Base-by-base conservation (phyloP, 2,797 vertebrate genomes). In the Crocodylus rhombifer region DNA sequence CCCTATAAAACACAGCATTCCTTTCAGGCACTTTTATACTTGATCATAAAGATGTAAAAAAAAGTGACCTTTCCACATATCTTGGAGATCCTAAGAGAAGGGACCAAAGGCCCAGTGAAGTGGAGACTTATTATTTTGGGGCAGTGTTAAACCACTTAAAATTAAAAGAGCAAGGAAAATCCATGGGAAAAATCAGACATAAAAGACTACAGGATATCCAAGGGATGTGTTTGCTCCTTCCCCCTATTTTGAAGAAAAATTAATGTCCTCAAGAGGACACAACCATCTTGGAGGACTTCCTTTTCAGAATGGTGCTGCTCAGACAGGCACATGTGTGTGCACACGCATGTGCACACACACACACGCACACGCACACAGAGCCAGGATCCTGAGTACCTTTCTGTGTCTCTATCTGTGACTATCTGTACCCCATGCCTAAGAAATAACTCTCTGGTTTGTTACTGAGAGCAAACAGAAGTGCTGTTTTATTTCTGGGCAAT, bases 341-440 rank as follows among this genome's bases (percentile, higher is more conserved):
- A 6, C 33, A 36, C 33, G 5, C 33, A 36, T 36, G 33, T 36
- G 33, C 33, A 6, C 33, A 36, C 33, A 8, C 17, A 76, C 76
- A 33, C 0, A 5, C 0, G 5, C 77, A 30, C 0, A 0, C 12
- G 5, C 77, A 30, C 0, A 0, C 12, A 64, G 36, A 65, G 87
- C 74, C 0, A 82, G 82, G 73, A 82, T 55, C 74, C 14, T 0
- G 0, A 75, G 88, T 90, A 88, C 80, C 93, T 77, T 84, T 91
- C 61, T 0, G 0, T 30, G 55, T 89, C 6, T 5, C 33, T 36
- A 36, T 36, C 33, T 36, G 33, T 36, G 33, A 36, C 94, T 91
- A 78, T 94, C 89, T 65, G 33, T 80, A 94, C 89, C 73, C 69
- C 61, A 2, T 62, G 77, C 60, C 55, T 82, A 25, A 76, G 84